A percentile compares a stretch with the other conserved stretches of the same genome.
Conservation (phyloP, 1,140 invertebrate species). For the Zaprionus taronus region DNA sequence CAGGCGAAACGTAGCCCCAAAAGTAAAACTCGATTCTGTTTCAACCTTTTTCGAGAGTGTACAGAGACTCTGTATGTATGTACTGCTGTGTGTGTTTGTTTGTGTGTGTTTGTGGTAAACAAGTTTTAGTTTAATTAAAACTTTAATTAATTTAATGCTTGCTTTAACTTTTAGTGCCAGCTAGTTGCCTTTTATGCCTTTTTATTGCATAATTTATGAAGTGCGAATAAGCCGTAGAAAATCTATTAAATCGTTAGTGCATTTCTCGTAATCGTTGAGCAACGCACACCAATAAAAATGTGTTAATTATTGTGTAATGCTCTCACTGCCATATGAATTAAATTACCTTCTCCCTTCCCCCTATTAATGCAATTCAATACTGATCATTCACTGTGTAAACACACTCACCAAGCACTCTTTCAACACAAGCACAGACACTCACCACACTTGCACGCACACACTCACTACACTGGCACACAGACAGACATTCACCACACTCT, state of each 20-base stretch:
- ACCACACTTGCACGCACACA: neutral
- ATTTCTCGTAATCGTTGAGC: slow-evolving; percentile 17
- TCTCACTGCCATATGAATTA: slow-evolving; percentile 15
- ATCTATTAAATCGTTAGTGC: slow-evolving; percentile 29
- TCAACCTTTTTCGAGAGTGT: slow-evolving; percentile 15
- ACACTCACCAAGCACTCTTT: neutral
- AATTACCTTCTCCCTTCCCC: slow-evolving; percentile 20
- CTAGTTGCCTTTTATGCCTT: slow-evolving; percentile 6
- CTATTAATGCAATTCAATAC: slow-evolving; percentile 34
- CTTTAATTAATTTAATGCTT: slow-evolving; percentile 34
- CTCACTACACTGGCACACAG: neutral
- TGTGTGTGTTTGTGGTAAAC: slow-evolving; percentile 8
- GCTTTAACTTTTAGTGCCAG: slow-evolving; percentile 26
- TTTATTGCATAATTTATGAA: slow-evolving; percentile 44
- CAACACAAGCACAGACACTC: neutral
- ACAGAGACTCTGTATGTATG: neutral
- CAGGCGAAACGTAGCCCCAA: slow-evolving; percentile 11
- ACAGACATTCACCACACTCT: neutral
- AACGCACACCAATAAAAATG: slow-evolving; percentile 34
- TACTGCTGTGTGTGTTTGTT: neutral
- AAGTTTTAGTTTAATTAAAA: slow-evolving; percentile 38
- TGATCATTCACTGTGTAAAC: slow-evolving; percentile 12
- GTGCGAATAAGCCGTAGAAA: slow-evolving; percentile 21
- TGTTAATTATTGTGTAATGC: slow-evolving; percentile 47
- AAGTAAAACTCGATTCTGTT: slow-evolving; percentile 13